Evolutionary conservation across 1,140 invertebrate species (phyloP), one percentile per base, ranked within the genome.

Genomic region (Metaphire vulgaris): DNA sequence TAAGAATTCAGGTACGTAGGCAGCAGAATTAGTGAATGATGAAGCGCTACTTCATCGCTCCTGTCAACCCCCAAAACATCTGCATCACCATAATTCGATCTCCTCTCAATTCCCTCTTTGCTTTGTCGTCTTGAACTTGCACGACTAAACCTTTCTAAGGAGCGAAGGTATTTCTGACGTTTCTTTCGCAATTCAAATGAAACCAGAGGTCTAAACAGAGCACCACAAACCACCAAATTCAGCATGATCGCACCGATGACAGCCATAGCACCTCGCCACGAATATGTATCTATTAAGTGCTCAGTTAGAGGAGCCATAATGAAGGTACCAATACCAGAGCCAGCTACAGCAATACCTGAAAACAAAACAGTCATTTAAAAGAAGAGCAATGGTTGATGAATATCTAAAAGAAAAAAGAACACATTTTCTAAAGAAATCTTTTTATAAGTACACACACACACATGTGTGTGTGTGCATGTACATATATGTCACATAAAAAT

Each of bases 211-310:
- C 92, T 89, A 82, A 94, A 96, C 79, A 94, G 86, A 0, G 90
- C 85, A 14, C 93, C 93, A 82, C 91, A 94, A n/a, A 93, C 80
- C 0, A 90, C 88, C 82, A 94, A 94, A 69, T 90, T 88, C 0
- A 96, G 86, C 33, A 93, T 90, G 0, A 96, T 88, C 2, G 89
- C 93, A 31, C 92, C 90, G 32, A 93, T 90, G 56, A 97, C 91
- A 0, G 95, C 85, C 87, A 98, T 90, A 0, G 93, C 85, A 56
- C 84, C 85, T 76, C 82, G 78, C 83, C 83, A 85, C 6, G 81
- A 81, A 79, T 86, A 86, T 33, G 80, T 66, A 15, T 81, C 77
- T n/a, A 84, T 82, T 15, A 87, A 78, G 73, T 80, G 80, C 73
- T 85, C 81, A 30, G 81, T 80, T 1, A 86, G 76, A 21, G 83